A percentile compares a stretch with the other conserved stretches of the same genome.
These are phyloP conservation scores for Bombus difficillimus DNA, from an alignment of 1,140 invertebrate species.

Conservation along the genomic window DNA sequence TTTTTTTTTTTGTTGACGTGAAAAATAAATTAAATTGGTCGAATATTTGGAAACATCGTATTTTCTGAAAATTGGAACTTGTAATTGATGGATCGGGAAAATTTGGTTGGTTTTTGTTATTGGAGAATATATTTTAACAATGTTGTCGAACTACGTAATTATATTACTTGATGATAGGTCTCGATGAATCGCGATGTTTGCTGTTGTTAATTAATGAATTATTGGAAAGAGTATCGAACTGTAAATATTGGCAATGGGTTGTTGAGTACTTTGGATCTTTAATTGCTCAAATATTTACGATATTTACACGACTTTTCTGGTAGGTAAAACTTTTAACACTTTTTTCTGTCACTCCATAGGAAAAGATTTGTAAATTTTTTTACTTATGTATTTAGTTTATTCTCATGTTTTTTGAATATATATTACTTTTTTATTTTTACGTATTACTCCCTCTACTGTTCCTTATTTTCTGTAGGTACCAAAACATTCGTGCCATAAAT, in stretches of 20 bases:
- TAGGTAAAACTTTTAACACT: neutral
- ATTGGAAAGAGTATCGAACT: neutral
- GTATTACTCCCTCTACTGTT: no score
- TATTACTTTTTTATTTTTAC: no score
- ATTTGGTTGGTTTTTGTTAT: neutral
- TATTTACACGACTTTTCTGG: neutral
- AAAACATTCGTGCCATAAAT: no score
- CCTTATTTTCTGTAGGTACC: no score
- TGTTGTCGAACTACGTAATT: neutral
- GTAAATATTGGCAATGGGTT: neutral
- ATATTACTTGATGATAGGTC: neutral
- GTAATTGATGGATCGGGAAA: neutral
- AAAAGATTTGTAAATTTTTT: no score
- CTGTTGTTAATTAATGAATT: neutral
- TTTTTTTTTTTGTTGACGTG: neutral
- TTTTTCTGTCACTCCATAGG: no score
- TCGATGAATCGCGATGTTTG: neutral
- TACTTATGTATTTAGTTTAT: no score
- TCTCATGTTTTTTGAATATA: no score
- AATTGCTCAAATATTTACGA: neutral
- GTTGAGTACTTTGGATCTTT: neutral
- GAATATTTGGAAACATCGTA: neutral
- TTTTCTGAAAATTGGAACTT: neutral
- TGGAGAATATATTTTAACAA: neutral
- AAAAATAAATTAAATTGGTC: neutral